Conservation (phyloP, 2,888 invertebrate species). For the Aphidius colemani region DNA sequence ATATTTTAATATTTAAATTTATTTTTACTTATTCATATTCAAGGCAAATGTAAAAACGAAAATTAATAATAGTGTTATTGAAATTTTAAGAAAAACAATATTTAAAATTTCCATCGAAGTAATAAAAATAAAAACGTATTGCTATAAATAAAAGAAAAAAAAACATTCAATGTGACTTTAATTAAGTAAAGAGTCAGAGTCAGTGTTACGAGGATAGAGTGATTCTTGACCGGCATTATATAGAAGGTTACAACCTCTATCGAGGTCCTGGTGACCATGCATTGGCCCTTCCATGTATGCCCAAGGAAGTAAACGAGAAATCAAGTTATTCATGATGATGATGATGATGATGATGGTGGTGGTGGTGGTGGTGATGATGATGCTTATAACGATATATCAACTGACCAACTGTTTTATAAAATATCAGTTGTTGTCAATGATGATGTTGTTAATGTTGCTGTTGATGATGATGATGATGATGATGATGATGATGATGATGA, state of each 20-base stretch:
- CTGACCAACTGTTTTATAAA: neutral
- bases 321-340: neutral
- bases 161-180: conserved; percentile 1
- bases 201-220: conserved; percentile 32
- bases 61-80: too few species aligned
- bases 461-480: neutral
- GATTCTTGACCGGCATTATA: conserved; percentile 53
- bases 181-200: conserved; percentile 4
- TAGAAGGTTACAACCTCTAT: conserved; percentile 54
- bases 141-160: conserved; percentile 3
- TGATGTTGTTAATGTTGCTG: neutral
- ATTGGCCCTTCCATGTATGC: conserved; percentile 22
- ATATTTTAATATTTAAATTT: too few species aligned
- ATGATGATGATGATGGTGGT: neutral
- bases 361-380: neutral
- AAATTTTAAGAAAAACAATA: neutral
- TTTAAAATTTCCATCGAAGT: neutral
- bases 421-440: too few species aligned
- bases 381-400: conserved; percentile 2
- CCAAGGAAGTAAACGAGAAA: conserved; percentile 9
- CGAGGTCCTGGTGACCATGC: conserved; percentile 42
- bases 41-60: too few species aligned
- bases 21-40: too few species aligned
- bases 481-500: neutral
- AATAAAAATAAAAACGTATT: neutral